Evolutionary conservation across 2,797 vertebrate species (phyloP), one percentile per base, ranked within the genome.

Genomic region (Knipowitschia caucasica): DNA sequence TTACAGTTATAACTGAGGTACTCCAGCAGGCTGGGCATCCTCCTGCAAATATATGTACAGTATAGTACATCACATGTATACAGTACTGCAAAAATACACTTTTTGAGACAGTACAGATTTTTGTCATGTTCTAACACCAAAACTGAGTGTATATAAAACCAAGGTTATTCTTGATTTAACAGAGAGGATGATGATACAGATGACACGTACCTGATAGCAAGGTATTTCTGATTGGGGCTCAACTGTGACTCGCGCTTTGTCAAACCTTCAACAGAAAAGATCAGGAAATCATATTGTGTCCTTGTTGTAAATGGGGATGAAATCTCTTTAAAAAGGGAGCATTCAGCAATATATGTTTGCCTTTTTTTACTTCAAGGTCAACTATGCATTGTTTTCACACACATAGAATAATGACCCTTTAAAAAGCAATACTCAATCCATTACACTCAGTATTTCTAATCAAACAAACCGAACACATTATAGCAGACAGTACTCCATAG

Each of bases 1-100:
- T 98, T 98, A 84, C 94, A 99, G 87, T 92, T 98, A 88, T 98
- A 99, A 87, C 96, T 99, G 71, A 98, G 81, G 85, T 96, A 98
- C 85, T 99, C 96, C 85, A 99, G 87, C 51, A 96, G 88, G 82
- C 93, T 98, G 64, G 95, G 95, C 94, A 97, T 95, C 80, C 91
- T 92, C 81, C 97, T 98, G 85, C 0, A 64, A 18, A 15, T 30
- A 3, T 17, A 56, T 23, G 33, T 25, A 2, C 4, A n/a, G 14
- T 49, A 33, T 3, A 12, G 40, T 36, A 36, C 7, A 36, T 36
- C 2, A 36, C 18, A n/a, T n/a, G n/a, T n/a, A n/a, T n/a, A n/a
- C n/a, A n/a, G n/a, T n/a, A n/a, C n/a, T n/a, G 10, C 35, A 38
- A 38, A 3, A 38, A 15, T 38, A 17, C 7, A 38, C 5, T 38